Base-by-base conservation (phyloP, 1,140 invertebrate species). In the Brachionus asplanchnoidis region DNA sequence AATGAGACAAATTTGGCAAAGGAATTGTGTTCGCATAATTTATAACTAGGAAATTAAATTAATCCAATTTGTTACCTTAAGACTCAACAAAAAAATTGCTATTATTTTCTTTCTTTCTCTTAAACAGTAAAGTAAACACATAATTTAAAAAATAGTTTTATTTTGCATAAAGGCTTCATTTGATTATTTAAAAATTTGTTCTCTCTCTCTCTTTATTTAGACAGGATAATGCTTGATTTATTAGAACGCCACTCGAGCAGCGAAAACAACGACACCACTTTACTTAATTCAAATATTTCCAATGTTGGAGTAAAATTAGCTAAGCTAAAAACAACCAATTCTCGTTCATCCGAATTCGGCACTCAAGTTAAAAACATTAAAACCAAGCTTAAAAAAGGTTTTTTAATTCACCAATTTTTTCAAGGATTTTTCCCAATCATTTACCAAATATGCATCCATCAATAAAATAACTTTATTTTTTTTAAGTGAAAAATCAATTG, bases 291-390 rank as follows among this genome's bases (percentile, higher is more conserved):
- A 6, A 77, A 77, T 77, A 28, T 77, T 46, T 26, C 73, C 9
- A 77, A 77, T 77, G 73, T 77, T 77, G 73, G 73, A 50, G 46
- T 77, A 32, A 77, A 77, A 77, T 53, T 77, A 50, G 44, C 73
- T 50, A 77, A 77, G 26, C 9, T 77, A 26, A 77, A 77, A 77
- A 50, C 26, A 26, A 28, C 2, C 26, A 77, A 77, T 42, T n/a
- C 32, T 77, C 73, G 44, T 44, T 50, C 73, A 77, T 50, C 73
- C 26, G 73, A 77, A 23, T 46, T 77, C 3, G 44, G 42, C 20
- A 32, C 26, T 50, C 73, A 77, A 50, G 32, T 77, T 14, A 77
- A 77, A 77, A 50, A 44, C 26, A 50, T 77, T 23, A 77, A 77
- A 50, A 77, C 40, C 26, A 77, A 77, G 50, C n/a, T 77, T 23